Evolutionary conservation across 2,888 invertebrate species (phyloP).

Genomic region (Philonicus albiceps): DNA sequence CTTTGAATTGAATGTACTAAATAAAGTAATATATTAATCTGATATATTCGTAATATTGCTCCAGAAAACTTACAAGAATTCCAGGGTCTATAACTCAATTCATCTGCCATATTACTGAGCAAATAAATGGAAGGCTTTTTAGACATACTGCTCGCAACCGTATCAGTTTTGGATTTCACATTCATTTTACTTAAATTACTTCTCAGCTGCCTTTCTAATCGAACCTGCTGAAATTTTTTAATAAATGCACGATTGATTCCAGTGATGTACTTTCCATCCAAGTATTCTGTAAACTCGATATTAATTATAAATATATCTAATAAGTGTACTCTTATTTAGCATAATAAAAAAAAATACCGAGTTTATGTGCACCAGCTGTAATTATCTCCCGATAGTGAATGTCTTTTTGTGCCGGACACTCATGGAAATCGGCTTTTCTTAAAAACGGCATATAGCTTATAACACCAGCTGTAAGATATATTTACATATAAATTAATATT

Average conservation of each 20-base stretch:
- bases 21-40: neutral
- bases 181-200: neutral
- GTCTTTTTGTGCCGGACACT: constrained; percentile 71
- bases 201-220: neutral
- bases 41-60: neutral
- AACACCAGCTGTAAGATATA: constrained; percentile 62
- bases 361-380: constrained; percentile 68
- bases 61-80: constrained; percentile 43
- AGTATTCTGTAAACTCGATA: constrained; percentile 63
- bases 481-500: neutral
- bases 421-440: constrained; percentile 67
- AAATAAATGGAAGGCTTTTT: neutral
- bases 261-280: constrained; percentile 70
- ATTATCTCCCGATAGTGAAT: constrained; percentile 74
- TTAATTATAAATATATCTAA: neutral
- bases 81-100: constrained; percentile 37
- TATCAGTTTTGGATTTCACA: neutral
- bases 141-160: neutral
- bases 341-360: constrained; percentile 65
- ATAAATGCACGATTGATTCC: constrained; percentile 70
- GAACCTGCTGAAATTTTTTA: constrained; percentile 66
- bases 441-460: constrained; percentile 68
- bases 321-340: neutral
- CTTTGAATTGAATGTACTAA: constrained; percentile 42
- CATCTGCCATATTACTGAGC: constrained; percentile 5